Base-by-base conservation (phyloP, 2,113 vertebrate genomes). In the Macaca mulatta region DNA sequence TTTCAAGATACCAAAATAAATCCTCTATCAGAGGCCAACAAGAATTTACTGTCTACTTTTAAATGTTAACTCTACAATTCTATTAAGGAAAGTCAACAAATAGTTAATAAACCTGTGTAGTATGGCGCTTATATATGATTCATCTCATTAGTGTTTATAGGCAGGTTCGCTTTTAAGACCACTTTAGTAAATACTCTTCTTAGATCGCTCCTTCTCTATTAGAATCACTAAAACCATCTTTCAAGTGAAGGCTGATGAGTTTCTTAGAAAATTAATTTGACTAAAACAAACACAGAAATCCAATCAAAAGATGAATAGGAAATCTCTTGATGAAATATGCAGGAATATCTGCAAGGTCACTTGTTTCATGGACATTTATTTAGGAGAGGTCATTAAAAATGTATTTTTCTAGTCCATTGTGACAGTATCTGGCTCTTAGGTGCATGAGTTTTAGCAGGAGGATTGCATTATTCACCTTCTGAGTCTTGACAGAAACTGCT, bases 11-110 rank as follows among this genome's bases (percentile, higher is more conserved):
- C 45, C 13, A 70, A 93, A 90, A 92, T 94, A 95, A 88, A n/a
- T 90, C 69, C 8, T 86, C 17, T 89, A 38, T 35, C 90, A 80
- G 90, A 95, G 90, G 43, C 80, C 74, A 80, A 79, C 48, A 59
- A 80, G 25, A 27, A 95, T 74, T 93, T 88, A 55, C 79, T 35
- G 1, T 96, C 16, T 78, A 74, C 13, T 95, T 93, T 89, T 30
- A 86, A 83, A 79, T 96, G 48, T 82, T 90, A 95, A 74, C 43
- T 50, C 43, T 79, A 70, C 52, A 69, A 80, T 93, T 38, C 38
- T 38, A 38, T 38, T 96, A 78, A 77, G 83, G 70, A 90, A 96
- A 95, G 96, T 94, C 70, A 90, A 93, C 92, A 86, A 87, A 81
- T 78, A 17, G 72, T 74, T 94, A 95, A 74, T 81, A 89, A 93